Base-by-base conservation (phyloP, 2,113 vertebrate genomes). In the Menidia beryllina region DNA sequence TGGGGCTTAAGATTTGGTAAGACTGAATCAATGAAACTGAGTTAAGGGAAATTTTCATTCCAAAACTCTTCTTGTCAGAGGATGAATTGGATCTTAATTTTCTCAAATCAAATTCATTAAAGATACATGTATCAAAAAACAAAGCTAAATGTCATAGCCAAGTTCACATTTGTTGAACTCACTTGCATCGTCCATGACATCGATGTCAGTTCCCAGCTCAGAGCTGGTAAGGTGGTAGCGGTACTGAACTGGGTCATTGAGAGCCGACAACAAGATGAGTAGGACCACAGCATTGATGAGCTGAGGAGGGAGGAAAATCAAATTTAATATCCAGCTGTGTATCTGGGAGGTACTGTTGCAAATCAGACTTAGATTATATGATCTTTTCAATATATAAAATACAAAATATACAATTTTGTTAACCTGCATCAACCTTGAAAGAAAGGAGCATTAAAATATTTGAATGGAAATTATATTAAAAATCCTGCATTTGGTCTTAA, bases 141-240 rank as follows among this genome's bases (percentile, higher is more conserved):
- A 30, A 30, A 61, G 11, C 20, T 14, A 48, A 48, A 2, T 4
- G 5, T 21, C n/a, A 20, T 2, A 12, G 10, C n/a, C 11, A 36
- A 55, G 17, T 11, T 55, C n/a, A 36, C 12, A 36, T 66, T 55
- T 24, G 23, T 52, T 56, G 27, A 34, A 84, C 97, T 96, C 94
- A 99, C 97, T 98, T 86, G 97, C 96, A 90, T 98, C 96, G 69
- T 98, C 96, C 95, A 98, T 98, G 88, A 98, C 96, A 75, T 98
- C 96, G 34, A 97, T 93, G 91, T 98, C 96, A 34, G 94, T 95
- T 27, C 95, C 95, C 43, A 97, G 85, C 72, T 98, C 96, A 4
- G 94, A 89, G 84, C 92, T 95, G 72, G 95, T 93, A 62, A 98
- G 93, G 83, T 95, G 95, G 89, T 93, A 94, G 57, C 91, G 91